These are phyloP conservation scores for Neodon shergylaensis DNA, from an alignment of 2,113 vertebrate genomes.

Conservation along the genomic window DNA sequence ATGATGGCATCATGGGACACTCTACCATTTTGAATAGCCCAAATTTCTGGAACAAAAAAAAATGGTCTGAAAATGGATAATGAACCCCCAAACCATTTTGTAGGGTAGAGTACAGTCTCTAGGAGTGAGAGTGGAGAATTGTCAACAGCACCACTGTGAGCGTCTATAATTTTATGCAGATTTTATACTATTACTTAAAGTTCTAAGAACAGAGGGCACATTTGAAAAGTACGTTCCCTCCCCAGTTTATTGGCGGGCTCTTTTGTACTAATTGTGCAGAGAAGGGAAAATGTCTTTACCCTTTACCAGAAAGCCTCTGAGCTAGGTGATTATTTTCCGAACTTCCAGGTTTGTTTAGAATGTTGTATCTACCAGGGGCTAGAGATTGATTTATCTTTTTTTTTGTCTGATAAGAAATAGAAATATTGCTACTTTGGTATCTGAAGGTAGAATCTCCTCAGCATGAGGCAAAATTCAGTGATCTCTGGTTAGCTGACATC, in stretches of 20 bases:
- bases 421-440: neutral
- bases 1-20: neutral
- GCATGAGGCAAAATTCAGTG: neutral
- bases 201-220: neutral
- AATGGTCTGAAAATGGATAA: neutral
- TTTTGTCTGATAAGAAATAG: neutral
- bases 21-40: neutral
- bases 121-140: neutral
- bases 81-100: neutral
- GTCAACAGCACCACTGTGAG: too few species aligned
- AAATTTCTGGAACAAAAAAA: neutral
- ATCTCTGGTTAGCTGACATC: rapidly evolving
- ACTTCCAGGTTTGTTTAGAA: neutral
- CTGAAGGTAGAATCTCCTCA: neutral
- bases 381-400: too few species aligned
- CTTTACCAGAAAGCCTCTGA: too few species aligned
- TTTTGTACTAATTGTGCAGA: neutral
- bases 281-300: neutral
- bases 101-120: neutral
- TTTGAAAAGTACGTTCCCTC: too few species aligned
- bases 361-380: rapidly evolving
- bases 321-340: neutral
- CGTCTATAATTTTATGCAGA: neutral
- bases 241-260: neutral
- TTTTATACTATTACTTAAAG: neutral